Evolutionary conservation across 2,113 vertebrate genomes (phyloP).

Genomic region (Phaethornis superciliosus): DNA sequence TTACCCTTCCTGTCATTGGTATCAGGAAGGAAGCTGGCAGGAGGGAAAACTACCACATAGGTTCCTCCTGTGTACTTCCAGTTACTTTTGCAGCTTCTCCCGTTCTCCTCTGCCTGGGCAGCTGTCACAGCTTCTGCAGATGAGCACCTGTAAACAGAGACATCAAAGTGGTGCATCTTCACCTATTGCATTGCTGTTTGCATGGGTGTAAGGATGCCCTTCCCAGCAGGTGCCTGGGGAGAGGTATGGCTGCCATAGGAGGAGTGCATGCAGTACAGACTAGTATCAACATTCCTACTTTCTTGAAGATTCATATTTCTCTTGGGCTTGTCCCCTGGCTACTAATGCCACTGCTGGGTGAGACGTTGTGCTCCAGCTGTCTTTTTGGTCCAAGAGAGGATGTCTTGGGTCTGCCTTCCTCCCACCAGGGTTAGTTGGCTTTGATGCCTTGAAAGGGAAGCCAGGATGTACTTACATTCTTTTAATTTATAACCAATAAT

Average conservation of each 20-base stretch:
- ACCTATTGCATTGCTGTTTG: background rate
- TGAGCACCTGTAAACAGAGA: background rate
- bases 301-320: background rate
- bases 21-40: background rate
- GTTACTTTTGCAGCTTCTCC: background rate
- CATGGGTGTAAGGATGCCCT: background rate
- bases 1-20: background rate
- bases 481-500: conserved; percentile 55
- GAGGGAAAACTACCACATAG: background rate
- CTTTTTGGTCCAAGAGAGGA: background rate
- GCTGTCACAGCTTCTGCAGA: background rate
- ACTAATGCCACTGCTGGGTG: background rate
- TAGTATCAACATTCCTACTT: background rate
- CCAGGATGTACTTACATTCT: conserved; percentile 16
- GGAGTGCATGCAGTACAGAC: background rate
- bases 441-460: conserved; percentile 8
- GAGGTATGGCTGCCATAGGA: background rate
- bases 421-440: background rate
- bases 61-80: background rate
- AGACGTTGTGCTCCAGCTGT: background rate
- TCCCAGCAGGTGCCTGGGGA: background rate
- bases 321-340: background rate
- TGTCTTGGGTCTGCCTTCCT: conserved; percentile 1
- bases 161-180: background rate
- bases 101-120: background rate